phyloP scores from a whole-genome alignment of 2,113 vertebrate genomes.

The Patagioenas fasciata region DNA sequence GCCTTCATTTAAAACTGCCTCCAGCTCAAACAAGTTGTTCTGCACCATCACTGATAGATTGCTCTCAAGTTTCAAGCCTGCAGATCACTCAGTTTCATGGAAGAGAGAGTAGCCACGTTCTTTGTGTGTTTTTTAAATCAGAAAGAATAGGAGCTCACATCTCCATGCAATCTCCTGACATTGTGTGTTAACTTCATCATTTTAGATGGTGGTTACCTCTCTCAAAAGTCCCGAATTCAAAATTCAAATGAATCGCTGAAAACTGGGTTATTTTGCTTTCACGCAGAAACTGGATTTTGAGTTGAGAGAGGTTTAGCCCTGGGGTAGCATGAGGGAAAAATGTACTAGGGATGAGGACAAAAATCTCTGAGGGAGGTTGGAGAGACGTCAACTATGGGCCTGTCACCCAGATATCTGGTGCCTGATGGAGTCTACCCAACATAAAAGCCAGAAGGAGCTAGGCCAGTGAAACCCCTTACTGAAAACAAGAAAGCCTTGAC shows the following conservation, averaged over 20 bases:
- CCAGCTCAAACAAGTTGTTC: not conserved
- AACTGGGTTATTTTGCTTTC: not conserved
- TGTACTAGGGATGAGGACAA: not conserved
- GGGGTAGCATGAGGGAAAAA: not conserved
- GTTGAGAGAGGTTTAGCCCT: not conserved
- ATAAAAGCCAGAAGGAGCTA: not conserved
- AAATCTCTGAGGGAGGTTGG: not conserved
- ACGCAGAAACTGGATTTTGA: not conserved
- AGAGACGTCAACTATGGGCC: not conserved
- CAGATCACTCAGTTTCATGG: not conserved
- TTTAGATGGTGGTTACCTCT: not conserved
- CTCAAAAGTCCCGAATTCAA: not conserved
- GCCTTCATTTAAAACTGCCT: not conserved
- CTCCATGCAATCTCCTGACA: not conserved
- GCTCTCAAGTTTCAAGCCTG: not conserved
- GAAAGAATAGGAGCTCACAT: accelerated
- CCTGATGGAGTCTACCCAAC: not conserved
- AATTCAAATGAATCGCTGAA: not conserved
- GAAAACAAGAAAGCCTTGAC: not conserved
- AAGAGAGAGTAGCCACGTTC: not conserved
- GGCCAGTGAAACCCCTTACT: not conserved
- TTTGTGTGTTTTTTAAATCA: not conserved
- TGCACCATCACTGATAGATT: accelerated
- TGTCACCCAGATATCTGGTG: accelerated
- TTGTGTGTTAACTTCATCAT: accelerated